A percentile compares a stretch with the other conserved stretches of the same genome.
phyloP scores from a whole-genome alignment of 2,888 invertebrate genomes.

The Caprella mutica region DNA sequence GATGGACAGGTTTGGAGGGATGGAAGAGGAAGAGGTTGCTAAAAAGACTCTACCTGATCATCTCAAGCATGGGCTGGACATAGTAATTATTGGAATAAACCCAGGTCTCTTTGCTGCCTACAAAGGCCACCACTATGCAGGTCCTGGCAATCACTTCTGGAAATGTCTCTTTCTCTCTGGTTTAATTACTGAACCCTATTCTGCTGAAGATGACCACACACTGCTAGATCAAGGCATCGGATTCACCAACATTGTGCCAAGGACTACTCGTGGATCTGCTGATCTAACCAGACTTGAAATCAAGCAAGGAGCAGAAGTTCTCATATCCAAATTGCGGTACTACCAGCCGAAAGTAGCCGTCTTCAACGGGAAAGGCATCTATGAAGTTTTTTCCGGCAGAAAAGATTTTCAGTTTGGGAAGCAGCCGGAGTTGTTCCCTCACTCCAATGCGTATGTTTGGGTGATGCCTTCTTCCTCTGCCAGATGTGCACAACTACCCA shows the following conservation, averaged over 20 bases:
- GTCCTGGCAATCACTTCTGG: conserved; percentile 98
- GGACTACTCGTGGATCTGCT: conserved; percentile 90
- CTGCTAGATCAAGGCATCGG: conserved; percentile 87
- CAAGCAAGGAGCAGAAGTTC: conserved; percentile 75
- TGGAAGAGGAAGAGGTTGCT: conserved; percentile 92
- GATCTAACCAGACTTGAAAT: conserved; percentile 89
- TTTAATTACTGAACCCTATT: conserved; percentile 86
- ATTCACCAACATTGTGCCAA: conserved; percentile 93
- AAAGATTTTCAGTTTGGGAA: conserved; percentile 95
- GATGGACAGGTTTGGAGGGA: conserved; percentile 87
- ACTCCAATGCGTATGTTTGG: conserved; percentile 95
- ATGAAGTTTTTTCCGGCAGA: conserved; percentile 92
- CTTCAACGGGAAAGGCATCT: conserved; percentile 97
- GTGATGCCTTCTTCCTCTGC: conserved; percentile 98
- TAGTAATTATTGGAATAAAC: conserved; percentile 97
- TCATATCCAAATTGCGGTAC: conserved; percentile 77
- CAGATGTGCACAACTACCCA: conserved; percentile 90
- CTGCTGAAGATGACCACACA: conserved; percentile 90
- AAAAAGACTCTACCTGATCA: conserved; percentile 90
- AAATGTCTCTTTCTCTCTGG: conserved; percentile 91
- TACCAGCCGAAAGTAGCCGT: conserved; percentile 93
- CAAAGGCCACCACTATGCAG: conserved; percentile 97
- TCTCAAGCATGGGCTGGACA: conserved; percentile 83
- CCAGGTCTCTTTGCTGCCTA: conserved; percentile 94
- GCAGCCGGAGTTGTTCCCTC: conserved; percentile 84